Base-by-base conservation (phyloP, 2,888 invertebrate genomes). In the Euproctis similis region DNA sequence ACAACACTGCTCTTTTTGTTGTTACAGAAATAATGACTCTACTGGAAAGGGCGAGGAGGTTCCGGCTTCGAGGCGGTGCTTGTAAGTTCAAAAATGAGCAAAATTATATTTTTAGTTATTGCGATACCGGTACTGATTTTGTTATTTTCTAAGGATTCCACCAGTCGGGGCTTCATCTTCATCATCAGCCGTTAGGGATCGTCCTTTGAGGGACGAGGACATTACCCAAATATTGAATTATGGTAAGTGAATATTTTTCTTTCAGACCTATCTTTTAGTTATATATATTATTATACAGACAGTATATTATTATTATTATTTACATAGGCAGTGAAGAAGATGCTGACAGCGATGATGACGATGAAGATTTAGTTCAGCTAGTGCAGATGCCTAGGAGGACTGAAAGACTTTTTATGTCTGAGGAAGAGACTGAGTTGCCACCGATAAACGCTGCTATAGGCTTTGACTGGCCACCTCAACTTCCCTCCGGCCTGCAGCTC, bases 331-430 rank as follows among this genome's bases (percentile, higher is more conserved):
- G 20, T n/a, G 3, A 3, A 19, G n/a, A 4, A 1, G 6, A 12
- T 3, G 9, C 22, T 22, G 22, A 22, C 17, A 14, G 24, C 13
- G 24, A 24, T 12, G 18, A 17, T 10, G 26, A 18, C 1, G 18
- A 16, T 9, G 17, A 17, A 17, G 26, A 17, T 9, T 8, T 25
- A 9, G 25, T 10, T 8, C n/a, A 18, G 26, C 22, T 8, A 22
- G 23, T 13, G 14, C 23, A 8, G 25, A 17, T 30, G 20, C 17
- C 26, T 20, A 18, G 26, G 26, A 17, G 14, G 26, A 26, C 19
- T 14, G 14, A 14, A 19, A 19, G 19, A 19, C 7, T 19, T 2
- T 8, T 4, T 19, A 2, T 19, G 19, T 7, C 7, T n/a, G 3
- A 19, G 8, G 19, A 19, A 2, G 19, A 19, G 4, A 8, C 7